These are phyloP conservation scores for Xanthia togata DNA, from an alignment of 2,888 invertebrate genomes.

Conservation along the genomic window DNA sequence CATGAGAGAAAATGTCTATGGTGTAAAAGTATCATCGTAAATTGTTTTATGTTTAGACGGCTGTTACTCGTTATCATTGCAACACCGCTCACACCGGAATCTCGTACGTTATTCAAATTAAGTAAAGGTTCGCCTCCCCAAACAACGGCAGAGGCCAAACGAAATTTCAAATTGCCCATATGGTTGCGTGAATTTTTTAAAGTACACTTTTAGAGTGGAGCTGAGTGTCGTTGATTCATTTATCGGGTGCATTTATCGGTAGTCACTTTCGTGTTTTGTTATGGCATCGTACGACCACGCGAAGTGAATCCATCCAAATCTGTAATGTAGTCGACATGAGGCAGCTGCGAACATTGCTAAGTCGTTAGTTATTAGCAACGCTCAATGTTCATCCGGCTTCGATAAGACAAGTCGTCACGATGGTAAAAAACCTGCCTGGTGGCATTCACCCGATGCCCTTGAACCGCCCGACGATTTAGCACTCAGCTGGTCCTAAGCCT, in stretches of 20 bases:
- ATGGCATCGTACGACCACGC: constrained; percentile 61
- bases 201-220: constrained; percentile 48
- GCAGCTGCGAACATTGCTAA: constrained; percentile 54
- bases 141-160: constrained; percentile 49
- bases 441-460: constrained; percentile 89
- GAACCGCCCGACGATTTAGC: constrained; percentile 85
- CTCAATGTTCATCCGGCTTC: constrained; percentile 83
- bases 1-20: constrained; percentile 74
- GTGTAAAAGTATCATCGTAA: constrained; percentile 76
- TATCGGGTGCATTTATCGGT: constrained; percentile 61
- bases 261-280: constrained; percentile 60
- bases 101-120: constrained; percentile 65
- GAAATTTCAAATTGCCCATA: constrained; percentile 60
- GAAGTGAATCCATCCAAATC: constrained; percentile 61
- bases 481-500: constrained; percentile 87
- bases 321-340: constrained; percentile 53
- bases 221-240: constrained; percentile 44
- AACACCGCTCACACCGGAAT: constrained; percentile 57
- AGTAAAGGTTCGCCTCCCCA: constrained; percentile 50
- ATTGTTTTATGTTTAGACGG: constrained; percentile 68
- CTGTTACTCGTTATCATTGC: constrained; percentile 65
- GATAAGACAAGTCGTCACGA: constrained; percentile 81
- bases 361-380: constrained; percentile 76
- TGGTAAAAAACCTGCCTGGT: constrained; percentile 85
- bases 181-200: constrained; percentile 52